phyloP scores from a whole-genome alignment of 2,797 vertebrate genomes.

The Crocidura indochinensis region DNA sequence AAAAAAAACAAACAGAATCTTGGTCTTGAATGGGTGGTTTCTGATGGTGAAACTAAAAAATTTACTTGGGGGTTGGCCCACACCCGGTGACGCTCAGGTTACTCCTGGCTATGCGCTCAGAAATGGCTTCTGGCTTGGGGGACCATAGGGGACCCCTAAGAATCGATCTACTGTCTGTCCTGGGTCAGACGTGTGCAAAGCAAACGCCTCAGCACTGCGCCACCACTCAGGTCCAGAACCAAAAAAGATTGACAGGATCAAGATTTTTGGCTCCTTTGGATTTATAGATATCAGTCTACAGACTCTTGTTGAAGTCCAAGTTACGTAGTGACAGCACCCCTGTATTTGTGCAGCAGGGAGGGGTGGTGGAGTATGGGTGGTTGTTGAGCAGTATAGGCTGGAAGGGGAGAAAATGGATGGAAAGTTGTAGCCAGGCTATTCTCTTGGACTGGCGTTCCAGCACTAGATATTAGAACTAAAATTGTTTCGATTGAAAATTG shows the following conservation, averaged over 20 bases:
- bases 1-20: too few species aligned
- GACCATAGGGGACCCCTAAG: too few species aligned
- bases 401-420: neutral
- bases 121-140: too few species aligned
- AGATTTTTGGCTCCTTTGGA: neutral
- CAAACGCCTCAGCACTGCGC: too few species aligned
- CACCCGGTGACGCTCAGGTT: too few species aligned
- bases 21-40: neutral
- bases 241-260: too few species aligned
- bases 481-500: neutral
- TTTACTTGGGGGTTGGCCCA: too few species aligned
- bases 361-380: neutral
- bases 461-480: neutral
- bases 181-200: too few species aligned
- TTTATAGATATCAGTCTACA: neutral
- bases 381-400: neutral
- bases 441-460: constrained; percentile 30
- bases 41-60: neutral
- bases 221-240: too few species aligned
- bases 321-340: neutral
- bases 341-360: neutral
- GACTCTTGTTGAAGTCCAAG: constrained; percentile 51
- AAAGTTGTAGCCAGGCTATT: neutral
- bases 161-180: too few species aligned
- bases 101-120: too few species aligned